Base-by-base conservation (phyloP, 2,888 invertebrate species). In the Nomada flava region DNA sequence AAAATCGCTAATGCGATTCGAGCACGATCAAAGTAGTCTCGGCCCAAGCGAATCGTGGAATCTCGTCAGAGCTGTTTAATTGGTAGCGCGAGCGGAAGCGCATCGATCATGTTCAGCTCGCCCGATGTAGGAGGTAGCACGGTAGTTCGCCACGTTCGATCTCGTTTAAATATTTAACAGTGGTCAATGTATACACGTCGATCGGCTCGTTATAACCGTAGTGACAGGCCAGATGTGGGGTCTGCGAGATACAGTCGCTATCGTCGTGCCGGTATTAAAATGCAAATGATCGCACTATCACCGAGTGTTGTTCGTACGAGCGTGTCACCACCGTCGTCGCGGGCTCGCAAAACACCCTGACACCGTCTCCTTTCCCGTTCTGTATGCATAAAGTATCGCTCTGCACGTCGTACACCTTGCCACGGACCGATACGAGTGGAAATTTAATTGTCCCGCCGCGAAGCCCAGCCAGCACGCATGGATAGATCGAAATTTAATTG, bases 121-220 rank as follows among this genome's bases (percentile, higher is more conserved):
- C 20, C 68, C 71, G 42, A 57, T 44, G 74, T 76, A 72, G 76
- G 74, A 68, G 83, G 78, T 52, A 23, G 26, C 44, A 53, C 50
- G 52, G 55, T 29, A 75, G 62, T 64, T 57, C 42, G 67, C 55
- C 68, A 36, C 64, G 53, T 73, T 80, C 79, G 75, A 79, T 80
- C 83, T 77, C 80, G 79, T 85, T 86, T 83, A 83, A 87, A 81
- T 85, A 85, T 87, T 87, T 79, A 86, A 82, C 85, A 55, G 62
- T 53, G 76, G 72, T 67, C 82, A 55, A 55, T 75, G 76, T 77
- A 71, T 23, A 72, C 57, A 44, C 64, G 72, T 67, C 83, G 70
- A 86, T 86, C 85, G 76, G 65, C 77, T 86, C 82, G 85, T 88
- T 84, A 85, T 78, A 83, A 85, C 71, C 76, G 69, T 53, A 63